phyloP scores from a whole-genome alignment of 2,888 invertebrate species.

The Deroplatys truncata region DNA sequence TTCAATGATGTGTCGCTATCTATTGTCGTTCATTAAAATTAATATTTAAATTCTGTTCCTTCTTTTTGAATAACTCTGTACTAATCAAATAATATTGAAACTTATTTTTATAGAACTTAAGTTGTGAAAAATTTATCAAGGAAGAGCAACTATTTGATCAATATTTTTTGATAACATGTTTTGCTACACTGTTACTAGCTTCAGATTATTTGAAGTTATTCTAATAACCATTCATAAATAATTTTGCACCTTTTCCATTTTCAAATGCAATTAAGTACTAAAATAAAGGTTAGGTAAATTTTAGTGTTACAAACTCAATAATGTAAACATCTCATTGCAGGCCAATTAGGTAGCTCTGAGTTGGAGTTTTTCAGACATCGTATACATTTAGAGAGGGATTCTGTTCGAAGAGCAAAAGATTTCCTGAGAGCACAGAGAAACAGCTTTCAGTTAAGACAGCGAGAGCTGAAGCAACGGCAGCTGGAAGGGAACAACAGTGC shows the following conservation, averaged over 20 bases:
- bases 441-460: constrained; percentile 62
- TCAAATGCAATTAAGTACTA: background rate
- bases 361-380: constrained; percentile 79
- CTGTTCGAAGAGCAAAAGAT: constrained; percentile 77
- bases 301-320: background rate
- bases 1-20: no score
- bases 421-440: constrained; percentile 65
- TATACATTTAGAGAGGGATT: constrained; percentile 74
- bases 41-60: no score
- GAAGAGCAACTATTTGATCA: no score
- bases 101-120: no score
- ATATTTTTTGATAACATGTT: no score
- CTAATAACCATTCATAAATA: background rate
- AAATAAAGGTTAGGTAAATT: background rate
- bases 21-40: no score
- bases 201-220: no score
- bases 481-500: constrained; percentile 21
- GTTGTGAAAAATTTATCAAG: no score
- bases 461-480: constrained; percentile 42
- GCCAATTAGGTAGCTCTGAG: constrained; percentile 49
- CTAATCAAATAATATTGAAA: no score
- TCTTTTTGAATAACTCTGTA: no score
- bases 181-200: no score
- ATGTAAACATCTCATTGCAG: constrained; percentile 30
- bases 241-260: background rate